Conservation (phyloP, 1,140 invertebrate species). For the Diorhabda elongata region DNA sequence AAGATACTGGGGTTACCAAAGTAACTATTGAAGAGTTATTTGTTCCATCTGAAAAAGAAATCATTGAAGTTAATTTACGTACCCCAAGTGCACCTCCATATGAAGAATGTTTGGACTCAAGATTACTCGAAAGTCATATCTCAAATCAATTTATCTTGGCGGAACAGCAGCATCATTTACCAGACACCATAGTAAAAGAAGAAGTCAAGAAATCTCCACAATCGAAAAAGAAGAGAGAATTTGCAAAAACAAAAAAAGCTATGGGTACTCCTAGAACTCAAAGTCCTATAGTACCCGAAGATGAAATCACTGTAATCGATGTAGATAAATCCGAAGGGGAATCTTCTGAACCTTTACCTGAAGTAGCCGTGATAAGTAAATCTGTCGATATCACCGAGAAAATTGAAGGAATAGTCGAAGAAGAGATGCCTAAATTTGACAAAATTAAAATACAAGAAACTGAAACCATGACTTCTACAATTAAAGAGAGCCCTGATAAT, state of each 20-base stretch:
- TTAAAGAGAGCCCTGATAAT: conserved; percentile 23
- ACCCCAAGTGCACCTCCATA: conserved; percentile 22
- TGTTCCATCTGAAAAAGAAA: background rate
- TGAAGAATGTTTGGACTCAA: conserved; percentile 20
- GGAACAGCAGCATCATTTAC: conserved; percentile 21
- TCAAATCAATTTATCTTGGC: conserved; percentile 25
- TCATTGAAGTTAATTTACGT: background rate
- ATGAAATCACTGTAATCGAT: conserved; percentile 5
- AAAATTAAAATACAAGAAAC: conserved; percentile 11
- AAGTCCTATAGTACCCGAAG: conserved; percentile 10
- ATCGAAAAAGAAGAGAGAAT: conserved; percentile 23
- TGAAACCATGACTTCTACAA: conserved; percentile 14
- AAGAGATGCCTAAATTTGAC: conserved; percentile 8
- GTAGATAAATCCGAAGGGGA: background rate
- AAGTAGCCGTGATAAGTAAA: background rate
- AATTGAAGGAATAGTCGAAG: background rate
- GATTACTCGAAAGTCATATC: conserved; percentile 16
- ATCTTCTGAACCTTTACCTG: background rate
- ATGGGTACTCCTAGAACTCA: conserved; percentile 16
- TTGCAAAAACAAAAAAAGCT: conserved; percentile 21
- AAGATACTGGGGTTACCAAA: no score
- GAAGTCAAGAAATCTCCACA: conserved; percentile 16
- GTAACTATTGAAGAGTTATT: no score
- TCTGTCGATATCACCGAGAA: background rate
- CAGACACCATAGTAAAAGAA: background rate